These are phyloP conservation scores for Gandaritis pyraliata DNA, from an alignment of 2,888 invertebrate genomes.

Conservation along the genomic window DNA sequence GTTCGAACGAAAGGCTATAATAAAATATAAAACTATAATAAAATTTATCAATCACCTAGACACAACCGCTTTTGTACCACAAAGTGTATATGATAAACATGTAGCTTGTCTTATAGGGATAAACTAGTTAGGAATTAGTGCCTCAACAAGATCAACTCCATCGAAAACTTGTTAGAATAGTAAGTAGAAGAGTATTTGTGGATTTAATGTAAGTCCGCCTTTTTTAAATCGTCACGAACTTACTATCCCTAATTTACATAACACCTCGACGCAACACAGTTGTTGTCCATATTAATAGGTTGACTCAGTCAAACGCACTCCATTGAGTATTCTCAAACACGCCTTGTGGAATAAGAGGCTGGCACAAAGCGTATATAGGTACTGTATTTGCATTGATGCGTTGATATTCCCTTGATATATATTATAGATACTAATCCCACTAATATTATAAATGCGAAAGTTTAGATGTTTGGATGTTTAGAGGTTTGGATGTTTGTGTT, in stretches of 20 bases:
- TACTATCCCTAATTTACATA: conserved; percentile 60
- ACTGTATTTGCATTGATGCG: conserved; percentile 2
- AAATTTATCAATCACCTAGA: too few relatives aligned
- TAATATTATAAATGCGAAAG: too few relatives aligned
- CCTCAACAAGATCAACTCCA: not conserved
- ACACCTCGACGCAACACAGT: conserved; percentile 66
- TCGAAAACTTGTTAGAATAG: conserved; percentile 10
- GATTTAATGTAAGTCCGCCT: conserved; percentile 26
- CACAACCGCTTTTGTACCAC: too few relatives aligned
- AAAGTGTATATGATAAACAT: too few relatives aligned
- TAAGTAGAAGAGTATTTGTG: conserved; percentile 14
- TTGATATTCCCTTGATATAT: not conserved
- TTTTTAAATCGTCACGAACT: conserved; percentile 58
- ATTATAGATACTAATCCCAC: too few relatives aligned
- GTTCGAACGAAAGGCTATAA: too few relatives aligned
- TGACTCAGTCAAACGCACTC: conserved; percentile 77
- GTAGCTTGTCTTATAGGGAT: not conserved
- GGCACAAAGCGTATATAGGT: conserved; percentile 12
- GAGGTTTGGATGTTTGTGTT: too few relatives aligned
- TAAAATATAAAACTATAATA: too few relatives aligned
- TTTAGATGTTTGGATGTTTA: too few relatives aligned
- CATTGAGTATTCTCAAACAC: conserved; percentile 72
- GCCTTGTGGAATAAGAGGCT: conserved; percentile 56
- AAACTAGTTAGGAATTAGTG: not conserved
- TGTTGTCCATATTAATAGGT: conserved; percentile 74